Conservation (phyloP, 2,113 vertebrate genomes). For the Oxygymnocypris stewartii region DNA sequence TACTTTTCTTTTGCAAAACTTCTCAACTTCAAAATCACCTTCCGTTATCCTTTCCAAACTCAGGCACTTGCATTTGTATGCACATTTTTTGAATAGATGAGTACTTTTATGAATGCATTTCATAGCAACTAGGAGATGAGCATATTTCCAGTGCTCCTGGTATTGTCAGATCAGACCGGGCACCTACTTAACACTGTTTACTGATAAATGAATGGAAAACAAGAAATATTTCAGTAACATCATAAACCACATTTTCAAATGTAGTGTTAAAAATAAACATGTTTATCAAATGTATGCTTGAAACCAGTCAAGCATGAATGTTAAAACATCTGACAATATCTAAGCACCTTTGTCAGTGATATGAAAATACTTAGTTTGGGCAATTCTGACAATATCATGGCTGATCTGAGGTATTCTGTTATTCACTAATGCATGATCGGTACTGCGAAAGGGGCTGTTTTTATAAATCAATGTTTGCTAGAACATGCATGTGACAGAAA, state of each 20-base stretch:
- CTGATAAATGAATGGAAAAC: not conserved
- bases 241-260: conserved; percentile 10
- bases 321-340: conserved; percentile 64
- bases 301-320: conserved; percentile 80
- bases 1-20: not conserved
- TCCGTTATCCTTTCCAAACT: not conserved
- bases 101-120: conserved; percentile 20
- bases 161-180: not conserved
- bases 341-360: conserved; percentile 47
- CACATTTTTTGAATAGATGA: not conserved
- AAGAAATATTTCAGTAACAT: conserved; percentile 13
- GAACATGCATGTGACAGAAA: not conserved
- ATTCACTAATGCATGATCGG: not conserved
- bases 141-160: not conserved
- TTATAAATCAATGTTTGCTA: not conserved
- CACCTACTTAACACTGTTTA: conserved; percentile 37
- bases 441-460: not conserved
- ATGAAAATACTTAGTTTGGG: conserved; percentile 30
- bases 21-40: not conserved
- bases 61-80: conserved; percentile 13
- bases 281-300: conserved; percentile 67
- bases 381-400: conserved; percentile 13
- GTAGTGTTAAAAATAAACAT: conserved; percentile 41
- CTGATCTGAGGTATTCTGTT: not conserved
- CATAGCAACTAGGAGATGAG: conserved; percentile 60